These are phyloP conservation scores for Pammene fasciana DNA, from an alignment of 2,888 invertebrate species.

Conservation along the genomic window DNA sequence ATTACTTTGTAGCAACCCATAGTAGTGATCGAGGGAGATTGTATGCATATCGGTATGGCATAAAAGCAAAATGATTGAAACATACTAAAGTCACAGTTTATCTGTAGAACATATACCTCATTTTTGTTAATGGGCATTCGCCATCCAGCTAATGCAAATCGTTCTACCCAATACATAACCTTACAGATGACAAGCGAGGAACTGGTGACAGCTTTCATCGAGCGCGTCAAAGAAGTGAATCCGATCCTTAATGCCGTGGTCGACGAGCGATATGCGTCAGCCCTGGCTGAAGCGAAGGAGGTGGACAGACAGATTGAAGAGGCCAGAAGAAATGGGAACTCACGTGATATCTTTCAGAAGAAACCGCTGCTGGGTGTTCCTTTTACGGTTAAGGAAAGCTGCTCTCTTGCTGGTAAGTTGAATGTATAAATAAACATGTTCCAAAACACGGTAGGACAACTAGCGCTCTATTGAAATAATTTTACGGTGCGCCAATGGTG, in stretches of 20 bases:
- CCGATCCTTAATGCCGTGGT: conserved; percentile 87
- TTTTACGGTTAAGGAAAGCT: conserved; percentile 91
- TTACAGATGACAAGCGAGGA: conserved; percentile 84
- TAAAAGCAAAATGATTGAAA: no score
- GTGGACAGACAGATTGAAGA: conserved; percentile 77
- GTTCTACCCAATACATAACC: neutral
- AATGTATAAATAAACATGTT: neutral
- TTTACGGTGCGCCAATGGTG: no score
- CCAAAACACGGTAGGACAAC: neutral
- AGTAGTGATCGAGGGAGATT: no score
- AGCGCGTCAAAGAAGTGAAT: conserved; percentile 86
- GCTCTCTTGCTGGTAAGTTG: conserved; percentile 87
- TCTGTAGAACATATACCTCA: no score
- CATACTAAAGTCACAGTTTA: no score
- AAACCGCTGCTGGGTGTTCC: conserved; percentile 92
- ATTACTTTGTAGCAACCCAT: no score
- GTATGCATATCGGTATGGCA: no score
- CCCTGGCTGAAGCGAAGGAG: conserved; percentile 84
- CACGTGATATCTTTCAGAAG: conserved; percentile 71
- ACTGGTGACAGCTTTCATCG: conserved; percentile 84
- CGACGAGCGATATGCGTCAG: conserved; percentile 85
- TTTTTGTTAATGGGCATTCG: no score
- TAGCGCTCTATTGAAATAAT: no score
- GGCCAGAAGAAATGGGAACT: conserved; percentile 55
- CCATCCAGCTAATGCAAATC: neutral